A percentile compares a stretch with the other conserved stretches of the same genome.
phyloP scores from a whole-genome alignment of 2,888 invertebrate genomes.

The Ischnura elegans region DNA sequence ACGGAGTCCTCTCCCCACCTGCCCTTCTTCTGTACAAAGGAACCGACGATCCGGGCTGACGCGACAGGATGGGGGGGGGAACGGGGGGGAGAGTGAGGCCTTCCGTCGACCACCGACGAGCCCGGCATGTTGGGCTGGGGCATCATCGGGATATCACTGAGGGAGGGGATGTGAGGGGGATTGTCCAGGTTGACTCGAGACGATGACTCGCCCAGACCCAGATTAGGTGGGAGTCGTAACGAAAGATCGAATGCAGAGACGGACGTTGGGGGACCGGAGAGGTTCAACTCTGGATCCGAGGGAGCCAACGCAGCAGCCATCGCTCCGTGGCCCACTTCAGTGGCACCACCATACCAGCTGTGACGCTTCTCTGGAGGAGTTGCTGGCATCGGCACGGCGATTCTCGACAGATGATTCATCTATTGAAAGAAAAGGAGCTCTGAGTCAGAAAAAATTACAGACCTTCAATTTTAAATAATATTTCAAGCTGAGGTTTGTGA shows the following conservation, averaged over 20 bases:
- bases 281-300: conserved; percentile 55
- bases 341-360: conserved; percentile 57
- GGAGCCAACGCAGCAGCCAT: not conserved
- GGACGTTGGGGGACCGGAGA: conserved; percentile 54
- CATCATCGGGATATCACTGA: conserved; percentile 15
- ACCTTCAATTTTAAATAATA: too few relatives aligned
- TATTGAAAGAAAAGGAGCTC: not conserved
- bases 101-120: not conserved
- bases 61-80: not conserved
- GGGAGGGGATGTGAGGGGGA: conserved; percentile 38
- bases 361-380: conserved; percentile 61
- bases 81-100: conserved; percentile 2
- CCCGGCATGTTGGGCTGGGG: conserved; percentile 30
- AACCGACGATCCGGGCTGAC: conserved; percentile 40
- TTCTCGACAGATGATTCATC: conserved; percentile 43
- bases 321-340: conserved; percentile 26
- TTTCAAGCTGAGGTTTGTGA: too few relatives aligned
- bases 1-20: conserved; percentile 21
- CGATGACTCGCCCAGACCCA: conserved; percentile 44
- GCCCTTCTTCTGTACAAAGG: conserved; percentile 59
- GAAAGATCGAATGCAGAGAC: conserved; percentile 53
- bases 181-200: not conserved
- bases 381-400: conserved; percentile 40
- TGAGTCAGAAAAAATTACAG: too few relatives aligned
- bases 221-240: conserved; percentile 55